Base-by-base conservation (phyloP, 2,888 invertebrate species). In the Agrilus biguttatus region DNA sequence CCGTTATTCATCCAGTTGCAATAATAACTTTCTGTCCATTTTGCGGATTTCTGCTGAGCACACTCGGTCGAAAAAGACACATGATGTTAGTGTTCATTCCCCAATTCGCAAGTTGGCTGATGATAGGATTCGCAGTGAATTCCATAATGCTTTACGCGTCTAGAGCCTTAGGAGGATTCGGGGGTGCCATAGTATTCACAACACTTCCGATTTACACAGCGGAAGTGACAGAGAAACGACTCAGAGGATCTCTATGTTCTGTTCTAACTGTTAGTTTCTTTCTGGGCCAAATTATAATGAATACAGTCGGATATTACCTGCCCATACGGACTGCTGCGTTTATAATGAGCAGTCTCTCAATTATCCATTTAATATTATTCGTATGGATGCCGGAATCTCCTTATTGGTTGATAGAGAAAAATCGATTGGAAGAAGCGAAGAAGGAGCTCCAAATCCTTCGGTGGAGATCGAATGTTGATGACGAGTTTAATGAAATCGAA, bases 311-410 rank as follows among this genome's bases (percentile, higher is more conserved):
- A 2, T 52, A 52, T 7, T 54, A 51, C 42, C 46, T 41, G 19
- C 39, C 35, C 28, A 49, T 53, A n/a, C 35, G 35, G n/a, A 42
- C 42, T 6, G 49, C 48, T 3, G 48, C 50, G 6, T 51, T 44
- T 32, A 44, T 50, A 32, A 53, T 28, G 8, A 28, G 28, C 28
- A 28, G 28, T 28, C 10, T 28, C 28, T 10, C 60, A 4, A 17
- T 58, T 2, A 17, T 56, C 2, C 54, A 52, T 39, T 42, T 56
- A 10, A 14, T 51, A n/a, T 37, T 50, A 1, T 55, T 58, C 38
- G 36, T 35, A 4, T 47, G 50, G 21, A 54, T 60, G 55, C 60
- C 61, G 1, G 61, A 61, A 48, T 55, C 54, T 5, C 61, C 61
- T 0, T 61, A 61, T 43, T 58, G 54, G 44, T 48, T 53, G 7